A percentile compares a stretch with the other conserved stretches of the same genome.
phyloP scores from a whole-genome alignment of 2,888 invertebrate species.

The Hyppa rectilinea region DNA sequence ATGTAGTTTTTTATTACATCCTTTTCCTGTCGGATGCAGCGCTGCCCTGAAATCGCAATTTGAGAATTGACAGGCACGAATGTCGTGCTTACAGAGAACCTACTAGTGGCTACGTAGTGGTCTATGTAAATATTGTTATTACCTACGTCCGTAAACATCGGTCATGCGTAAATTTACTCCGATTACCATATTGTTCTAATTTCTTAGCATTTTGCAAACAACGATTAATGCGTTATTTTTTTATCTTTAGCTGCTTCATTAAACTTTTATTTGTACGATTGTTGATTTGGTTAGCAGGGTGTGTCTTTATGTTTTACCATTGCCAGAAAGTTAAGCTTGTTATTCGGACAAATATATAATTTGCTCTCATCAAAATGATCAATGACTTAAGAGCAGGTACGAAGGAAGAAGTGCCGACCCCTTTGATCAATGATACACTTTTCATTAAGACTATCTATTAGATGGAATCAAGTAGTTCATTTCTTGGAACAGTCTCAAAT shows the following conservation, averaged over 20 bases:
- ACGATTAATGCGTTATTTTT: constrained; percentile 47
- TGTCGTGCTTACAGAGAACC: constrained; percentile 22
- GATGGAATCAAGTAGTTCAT: not conserved
- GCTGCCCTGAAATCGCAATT: constrained; percentile 44
- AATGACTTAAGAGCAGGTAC: not conserved
- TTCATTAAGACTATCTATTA: no score
- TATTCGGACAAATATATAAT: not conserved
- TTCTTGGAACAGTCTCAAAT: not conserved
- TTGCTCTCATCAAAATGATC: not conserved
- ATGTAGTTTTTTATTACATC: constrained; percentile 46
- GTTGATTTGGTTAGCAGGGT: not conserved
- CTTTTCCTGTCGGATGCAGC: constrained; percentile 33
- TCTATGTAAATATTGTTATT: constrained; percentile 54
- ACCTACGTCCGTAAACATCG: constrained; percentile 57
- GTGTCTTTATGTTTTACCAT: not conserved
- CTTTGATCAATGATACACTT: no score
- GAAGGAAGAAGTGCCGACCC: not conserved
- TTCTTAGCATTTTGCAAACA: constrained; percentile 66
- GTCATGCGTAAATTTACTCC: constrained; percentile 69
- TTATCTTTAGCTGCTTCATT: constrained; percentile 25
- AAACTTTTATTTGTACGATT: not conserved
- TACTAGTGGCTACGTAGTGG: constrained; percentile 4
- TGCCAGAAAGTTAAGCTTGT: not conserved
- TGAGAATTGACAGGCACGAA: constrained; percentile 51
- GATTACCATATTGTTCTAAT: constrained; percentile 78